phyloP scores from a whole-genome alignment of 2,888 invertebrate genomes.

The Tenthredo mesomela region DNA sequence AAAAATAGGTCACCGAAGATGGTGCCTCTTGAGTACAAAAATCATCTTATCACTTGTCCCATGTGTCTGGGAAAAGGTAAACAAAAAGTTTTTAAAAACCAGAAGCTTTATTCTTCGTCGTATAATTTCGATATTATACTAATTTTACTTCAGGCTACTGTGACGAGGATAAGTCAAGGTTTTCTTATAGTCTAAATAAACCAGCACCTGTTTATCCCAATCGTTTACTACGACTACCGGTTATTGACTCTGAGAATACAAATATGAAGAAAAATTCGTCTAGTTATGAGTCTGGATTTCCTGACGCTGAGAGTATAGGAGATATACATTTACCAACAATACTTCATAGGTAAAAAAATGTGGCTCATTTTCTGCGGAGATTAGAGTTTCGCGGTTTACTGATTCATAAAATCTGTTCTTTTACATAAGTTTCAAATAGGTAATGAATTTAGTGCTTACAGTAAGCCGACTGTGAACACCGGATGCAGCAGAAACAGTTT shows the following conservation, averaged over 20 bases:
- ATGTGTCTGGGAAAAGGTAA: conserved; percentile 59
- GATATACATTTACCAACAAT: conserved; percentile 52
- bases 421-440: neutral
- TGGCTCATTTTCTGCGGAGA: neutral
- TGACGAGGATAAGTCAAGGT: conserved; percentile 30
- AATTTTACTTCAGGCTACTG: conserved; percentile 25
- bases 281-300: conserved; percentile 34
- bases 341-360: conserved; percentile 45
- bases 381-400: neutral
- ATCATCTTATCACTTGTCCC: conserved; percentile 53
- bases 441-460: neutral
- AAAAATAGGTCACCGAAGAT: conserved; percentile 17
- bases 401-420: neutral
- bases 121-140: conserved; percentile 4
- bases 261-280: conserved; percentile 41
- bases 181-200: neutral
- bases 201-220: neutral
- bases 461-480: neutral
- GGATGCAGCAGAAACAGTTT: conserved; percentile 32
- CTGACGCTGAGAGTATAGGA: conserved; percentile 37
- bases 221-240: conserved; percentile 43
- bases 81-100: neutral
- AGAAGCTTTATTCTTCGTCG: neutral
- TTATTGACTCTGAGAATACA: conserved; percentile 42
- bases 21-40: conserved; percentile 51